Evolutionary conservation across 2,113 vertebrate genomes (phyloP).

Genomic region (Siphamia tubifer): DNA sequence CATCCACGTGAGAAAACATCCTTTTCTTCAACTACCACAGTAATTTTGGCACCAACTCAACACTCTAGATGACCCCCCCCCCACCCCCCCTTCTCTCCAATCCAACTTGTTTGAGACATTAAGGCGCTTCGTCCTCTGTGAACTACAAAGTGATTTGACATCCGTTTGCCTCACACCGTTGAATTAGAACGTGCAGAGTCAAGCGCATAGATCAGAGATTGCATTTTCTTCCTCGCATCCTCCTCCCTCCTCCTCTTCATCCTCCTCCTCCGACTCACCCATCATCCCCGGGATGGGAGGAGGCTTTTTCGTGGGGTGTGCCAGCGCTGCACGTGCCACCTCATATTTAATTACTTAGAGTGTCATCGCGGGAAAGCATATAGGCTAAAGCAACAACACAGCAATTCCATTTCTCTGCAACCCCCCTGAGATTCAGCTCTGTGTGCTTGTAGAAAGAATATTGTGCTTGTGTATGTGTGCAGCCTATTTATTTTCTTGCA

Average conservation of each 20-base stretch:
- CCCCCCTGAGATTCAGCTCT: slow-evolving; percentile 26
- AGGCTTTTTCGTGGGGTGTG: slow-evolving; percentile 17
- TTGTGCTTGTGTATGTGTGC: slow-evolving; percentile 2
- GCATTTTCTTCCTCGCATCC: slow-evolving; percentile 13
- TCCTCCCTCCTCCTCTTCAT: not conserved
- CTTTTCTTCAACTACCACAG: too few relatives aligned
- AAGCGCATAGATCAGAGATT: slow-evolving; percentile 35
- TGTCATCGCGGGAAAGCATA: slow-evolving; percentile 46
- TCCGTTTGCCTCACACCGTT: not conserved
- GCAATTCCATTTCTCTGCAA: slow-evolving; percentile 48
- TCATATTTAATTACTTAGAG: slow-evolving; percentile 76
- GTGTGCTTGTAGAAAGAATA: not conserved
- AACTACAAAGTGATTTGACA: not conserved
- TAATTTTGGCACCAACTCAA: too few relatives aligned
- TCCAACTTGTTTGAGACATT: not conserved
- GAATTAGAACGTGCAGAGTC: not conserved
- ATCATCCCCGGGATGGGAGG: not conserved
- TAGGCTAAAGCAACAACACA: slow-evolving; percentile 45
- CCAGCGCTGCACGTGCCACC: slow-evolving; percentile 43
- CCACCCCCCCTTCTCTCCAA: too few relatives aligned
- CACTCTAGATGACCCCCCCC: too few relatives aligned
- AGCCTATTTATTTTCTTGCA: slow-evolving; percentile 11
- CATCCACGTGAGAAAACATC: too few relatives aligned
- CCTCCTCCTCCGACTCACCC: not conserved
- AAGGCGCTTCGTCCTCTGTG: not conserved